Base-by-base conservation (phyloP, 2,888 invertebrate genomes). In the Caenorhabditis drosophilae region DNA sequence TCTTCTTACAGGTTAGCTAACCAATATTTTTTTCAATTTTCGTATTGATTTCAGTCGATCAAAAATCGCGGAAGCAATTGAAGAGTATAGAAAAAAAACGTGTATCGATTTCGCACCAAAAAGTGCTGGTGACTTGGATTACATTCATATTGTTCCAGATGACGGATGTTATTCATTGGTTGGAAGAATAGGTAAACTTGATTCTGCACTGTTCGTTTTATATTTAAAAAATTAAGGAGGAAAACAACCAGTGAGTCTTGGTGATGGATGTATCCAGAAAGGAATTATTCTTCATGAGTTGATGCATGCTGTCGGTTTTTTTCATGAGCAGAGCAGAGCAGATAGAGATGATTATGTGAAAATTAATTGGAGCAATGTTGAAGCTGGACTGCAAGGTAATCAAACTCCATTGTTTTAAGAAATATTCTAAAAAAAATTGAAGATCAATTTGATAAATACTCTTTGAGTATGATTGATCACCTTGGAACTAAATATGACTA, bases 401-500 rank as follows among this genome's bases (percentile, higher is more conserved):
- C 7, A 36, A 7, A 52, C 9, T 20, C 20, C 12, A 36, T 42
- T 16, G 20, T 50, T 25, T 41, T 26, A 11, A 16, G 15, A 52
- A 42, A 56, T 26, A 47, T 27, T 2, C 16, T 35, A 9, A 40
- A 49, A 20, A 15, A n/a, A 12, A 20, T 44, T 70, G 9, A 42
- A 75, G 81, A 81, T 70, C 81, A 81, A 52, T 81, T 81, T 48
- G 81, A 81, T 52, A 81, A 81, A 50, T 81, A 81, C 38, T 77
- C 78, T 0, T 57, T 81, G 45, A 75, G 64, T 16, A 79, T 82
- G 80, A 83, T 84, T 58, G 83, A 84, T 59, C 79, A 82, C 61
- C 55, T 84, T 34, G 81, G 78, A 15, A 83, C 84, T 4, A 73
- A 77, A 25, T 86, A 85, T 68, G 86, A 86, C 61, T 85, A 85